Conservation (phyloP, 2,797 vertebrate species). For the Oophaga sylvatica region DNA sequence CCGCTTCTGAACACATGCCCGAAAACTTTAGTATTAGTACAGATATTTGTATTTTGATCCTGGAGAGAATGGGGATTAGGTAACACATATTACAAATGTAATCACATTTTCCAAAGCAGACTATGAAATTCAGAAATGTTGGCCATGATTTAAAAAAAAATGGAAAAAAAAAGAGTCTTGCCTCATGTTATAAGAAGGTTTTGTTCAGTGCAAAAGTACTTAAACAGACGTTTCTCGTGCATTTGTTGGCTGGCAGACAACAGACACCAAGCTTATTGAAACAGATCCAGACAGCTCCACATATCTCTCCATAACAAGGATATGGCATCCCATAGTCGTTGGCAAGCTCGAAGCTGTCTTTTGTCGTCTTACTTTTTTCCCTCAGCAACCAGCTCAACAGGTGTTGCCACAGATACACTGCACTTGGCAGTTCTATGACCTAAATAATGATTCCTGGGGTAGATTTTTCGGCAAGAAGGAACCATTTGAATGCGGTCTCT, state of each 20-base stretch:
- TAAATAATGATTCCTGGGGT: slow-evolving; percentile 73
- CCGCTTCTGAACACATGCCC: slow-evolving; percentile 47
- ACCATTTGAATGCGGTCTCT: slow-evolving; percentile 63
- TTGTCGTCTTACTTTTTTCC: slow-evolving; percentile 75
- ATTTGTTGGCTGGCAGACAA: slow-evolving; percentile 72
- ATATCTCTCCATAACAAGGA: slow-evolving; percentile 75
- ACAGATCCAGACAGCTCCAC: slow-evolving; percentile 76
- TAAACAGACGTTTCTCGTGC: slow-evolving; percentile 63
- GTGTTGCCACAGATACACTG: slow-evolving; percentile 76
- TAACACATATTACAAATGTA: slow-evolving; percentile 62
- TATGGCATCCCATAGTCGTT: slow-evolving; percentile 76
- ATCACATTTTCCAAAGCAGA: slow-evolving; percentile 56
- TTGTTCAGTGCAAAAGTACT: slow-evolving; percentile 58
- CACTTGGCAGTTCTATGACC: slow-evolving; percentile 74
- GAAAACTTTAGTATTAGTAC: slow-evolving; percentile 58
- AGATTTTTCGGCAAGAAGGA: slow-evolving; percentile 64
- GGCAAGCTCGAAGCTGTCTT: slow-evolving; percentile 77
- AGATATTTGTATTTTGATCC: slow-evolving; percentile 61
- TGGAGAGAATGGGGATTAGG: slow-evolving; percentile 59
- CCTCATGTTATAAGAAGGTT: slow-evolving; percentile 44
- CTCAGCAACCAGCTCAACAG: slow-evolving; percentile 75
- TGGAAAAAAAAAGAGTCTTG: slow-evolving; percentile 20
- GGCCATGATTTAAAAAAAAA: slow-evolving; percentile 34
- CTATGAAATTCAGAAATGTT: slow-evolving; percentile 58
- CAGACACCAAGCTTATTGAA: slow-evolving; percentile 80